Evolutionary conservation across 1,140 invertebrate species (phyloP), one percentile per base, ranked within the genome.

Genomic region (Drosophila tristis): DNA sequence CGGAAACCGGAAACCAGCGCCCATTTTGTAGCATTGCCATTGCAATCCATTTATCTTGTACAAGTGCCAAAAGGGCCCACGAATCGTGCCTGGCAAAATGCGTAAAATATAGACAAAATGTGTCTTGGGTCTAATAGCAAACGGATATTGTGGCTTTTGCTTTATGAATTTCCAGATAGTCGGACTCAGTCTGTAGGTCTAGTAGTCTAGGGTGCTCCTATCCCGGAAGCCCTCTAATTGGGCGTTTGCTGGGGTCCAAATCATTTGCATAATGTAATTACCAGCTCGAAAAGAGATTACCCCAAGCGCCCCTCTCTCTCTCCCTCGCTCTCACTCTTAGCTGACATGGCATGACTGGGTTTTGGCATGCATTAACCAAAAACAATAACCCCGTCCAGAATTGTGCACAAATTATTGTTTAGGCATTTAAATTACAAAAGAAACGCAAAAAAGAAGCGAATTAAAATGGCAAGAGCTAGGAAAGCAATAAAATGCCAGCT

Each of bases 391-490:
- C 67, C 39, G 15, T 7, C 43, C 62, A 78, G 76, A 80, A 89
- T 82, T 84, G 80, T 89, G 84, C 84, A 74, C 66, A 89, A 78
- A 89, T 89, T 84, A 89, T 89, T 89, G 84, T 89, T 89, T 84
- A 89, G 67, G 84, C 84, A 89, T 89, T 89, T 89, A 77, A 89
- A 84, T 89, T 84, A 54, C 67, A 70, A 71, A 65, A 58, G 66
- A 59, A 64, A 64, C 59, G 61, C 54, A 58, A 43, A 35, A 59
- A 23, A 47, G 31, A 64, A 68, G 35, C 8, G 35, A 39, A 39
- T 39, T 13, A 64, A 43, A 53, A 23, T 51, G 29, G 45, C 31
- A 57, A 35, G 64, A 68, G 65, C 82, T 89, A 73, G 64, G 78
- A 84, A 89, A 68, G 79, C 79, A 89, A 87, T 86, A 89, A 80